phyloP scores from a whole-genome alignment of 1,140 invertebrate species.

The Melanaphis sacchari region DNA sequence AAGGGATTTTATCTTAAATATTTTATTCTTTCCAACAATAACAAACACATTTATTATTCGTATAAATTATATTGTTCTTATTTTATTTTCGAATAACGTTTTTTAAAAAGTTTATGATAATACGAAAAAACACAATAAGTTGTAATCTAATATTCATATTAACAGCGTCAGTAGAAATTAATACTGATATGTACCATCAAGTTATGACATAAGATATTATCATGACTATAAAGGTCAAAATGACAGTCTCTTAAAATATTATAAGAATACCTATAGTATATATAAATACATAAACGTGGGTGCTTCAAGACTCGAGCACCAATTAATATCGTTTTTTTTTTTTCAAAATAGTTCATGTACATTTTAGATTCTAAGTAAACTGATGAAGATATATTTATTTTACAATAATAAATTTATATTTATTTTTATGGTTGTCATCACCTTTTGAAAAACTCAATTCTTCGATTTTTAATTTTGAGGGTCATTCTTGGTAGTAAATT shows the following conservation, averaged over 20 bases:
- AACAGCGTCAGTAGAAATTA: too few relatives aligned
- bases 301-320: neutral
- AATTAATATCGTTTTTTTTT: neutral
- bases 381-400: neutral
- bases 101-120: too few relatives aligned
- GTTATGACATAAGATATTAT: neutral
- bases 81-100: too few relatives aligned
- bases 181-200: neutral
- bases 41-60: neutral
- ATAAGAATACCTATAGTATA: neutral
- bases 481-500: too few relatives aligned
- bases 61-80: too few relatives aligned
- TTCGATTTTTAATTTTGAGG: too few relatives aligned
- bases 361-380: neutral
- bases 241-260: neutral
- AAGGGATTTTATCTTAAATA: neutral
- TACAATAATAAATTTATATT: neutral
- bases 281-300: neutral
- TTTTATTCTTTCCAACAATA: neutral
- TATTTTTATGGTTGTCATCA: neutral
- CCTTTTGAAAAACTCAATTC: neutral
- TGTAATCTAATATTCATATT: too few relatives aligned
- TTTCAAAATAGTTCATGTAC: neutral
- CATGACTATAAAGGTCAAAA: neutral
- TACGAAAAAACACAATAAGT: too few relatives aligned